A percentile compares a stretch with the other conserved stretches of the same genome.
phyloP scores from a whole-genome alignment of 1,140 invertebrate species.

The Drosophila pseudoananassae region DNA sequence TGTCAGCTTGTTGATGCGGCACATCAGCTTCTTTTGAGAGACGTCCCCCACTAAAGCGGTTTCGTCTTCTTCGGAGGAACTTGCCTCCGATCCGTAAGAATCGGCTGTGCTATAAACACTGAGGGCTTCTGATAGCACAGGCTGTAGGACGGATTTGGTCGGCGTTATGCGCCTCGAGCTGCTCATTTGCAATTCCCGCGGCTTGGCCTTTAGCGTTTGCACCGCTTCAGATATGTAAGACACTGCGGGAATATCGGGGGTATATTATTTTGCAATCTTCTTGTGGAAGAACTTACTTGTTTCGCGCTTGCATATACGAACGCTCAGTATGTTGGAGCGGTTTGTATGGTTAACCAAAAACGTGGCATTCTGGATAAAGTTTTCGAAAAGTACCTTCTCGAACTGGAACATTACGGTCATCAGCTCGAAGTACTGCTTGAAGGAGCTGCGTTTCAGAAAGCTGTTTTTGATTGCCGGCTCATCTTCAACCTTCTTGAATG shows the following conservation, averaged over 20 bases:
- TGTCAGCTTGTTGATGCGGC: slow-evolving; percentile 73
- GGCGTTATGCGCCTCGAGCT: neutral
- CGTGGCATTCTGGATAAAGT: slow-evolving; percentile 87
- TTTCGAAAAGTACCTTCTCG: slow-evolving; percentile 89
- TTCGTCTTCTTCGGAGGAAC: slow-evolving; percentile 18
- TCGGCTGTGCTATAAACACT: slow-evolving; percentile 4
- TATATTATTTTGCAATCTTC: neutral
- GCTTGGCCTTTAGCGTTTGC: slow-evolving; percentile 44
- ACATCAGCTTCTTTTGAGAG: slow-evolving; percentile 47
- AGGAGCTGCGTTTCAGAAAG: slow-evolving; percentile 89
- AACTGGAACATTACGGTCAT: slow-evolving; percentile 90
- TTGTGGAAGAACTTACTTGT: slow-evolving; percentile 43
- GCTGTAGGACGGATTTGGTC: neutral
- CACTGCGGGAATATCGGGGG: slow-evolving; percentile 32
- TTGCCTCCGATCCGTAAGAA: neutral
- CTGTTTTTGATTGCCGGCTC: slow-evolving; percentile 87
- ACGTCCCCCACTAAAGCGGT: slow-evolving; percentile 32
- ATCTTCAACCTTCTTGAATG: slow-evolving; percentile 90
- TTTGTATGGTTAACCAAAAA: slow-evolving; percentile 86
- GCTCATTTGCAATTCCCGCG: slow-evolving; percentile 8
- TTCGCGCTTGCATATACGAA: slow-evolving; percentile 77
- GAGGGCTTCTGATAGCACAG: slow-evolving; percentile 10
- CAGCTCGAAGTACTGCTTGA: slow-evolving; percentile 90
- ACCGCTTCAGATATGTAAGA: slow-evolving; percentile 56
- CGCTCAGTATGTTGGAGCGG: slow-evolving; percentile 88